phyloP scores from a whole-genome alignment of 2,888 invertebrate species.

The Temnothorax rugatulus region DNA sequence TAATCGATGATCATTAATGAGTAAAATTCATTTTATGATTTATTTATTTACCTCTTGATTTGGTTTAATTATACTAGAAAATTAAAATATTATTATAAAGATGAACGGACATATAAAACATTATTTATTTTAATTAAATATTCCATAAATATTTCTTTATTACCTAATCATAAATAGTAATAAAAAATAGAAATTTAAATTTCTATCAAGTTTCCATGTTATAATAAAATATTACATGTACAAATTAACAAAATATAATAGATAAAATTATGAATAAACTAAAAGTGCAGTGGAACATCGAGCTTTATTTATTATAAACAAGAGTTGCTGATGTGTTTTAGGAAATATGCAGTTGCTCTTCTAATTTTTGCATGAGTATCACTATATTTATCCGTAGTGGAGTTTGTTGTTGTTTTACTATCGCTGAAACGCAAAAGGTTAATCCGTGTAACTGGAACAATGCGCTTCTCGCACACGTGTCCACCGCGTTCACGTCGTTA shows the following conservation, averaged over 20 bases:
- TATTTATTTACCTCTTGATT: not conserved
- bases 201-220: not conserved
- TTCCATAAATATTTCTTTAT: not conserved
- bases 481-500: conserved; percentile 62
- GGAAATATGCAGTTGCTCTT: conserved; percentile 5
- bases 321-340: not conserved
- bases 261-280: not conserved
- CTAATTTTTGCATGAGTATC: not conserved
- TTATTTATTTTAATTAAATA: conserved; percentile 6
- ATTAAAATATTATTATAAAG: not conserved
- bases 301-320: not conserved
- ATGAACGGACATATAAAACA: not conserved
- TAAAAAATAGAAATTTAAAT: not conserved
- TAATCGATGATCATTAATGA: conserved; percentile 7
- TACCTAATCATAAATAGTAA: not conserved
- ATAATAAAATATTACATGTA: not conserved
- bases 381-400: not conserved
- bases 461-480: conserved; percentile 13
- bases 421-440: conserved; percentile 7
- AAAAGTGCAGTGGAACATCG: not conserved
- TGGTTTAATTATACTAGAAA: not conserved
- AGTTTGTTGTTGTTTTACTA: conserved; percentile 14
- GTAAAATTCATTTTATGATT: not conserved
- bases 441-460: conserved; percentile 31
- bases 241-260: not conserved